Conservation (phyloP, 2,797 vertebrate species). For the Pachyuromys duprasi region DNA sequence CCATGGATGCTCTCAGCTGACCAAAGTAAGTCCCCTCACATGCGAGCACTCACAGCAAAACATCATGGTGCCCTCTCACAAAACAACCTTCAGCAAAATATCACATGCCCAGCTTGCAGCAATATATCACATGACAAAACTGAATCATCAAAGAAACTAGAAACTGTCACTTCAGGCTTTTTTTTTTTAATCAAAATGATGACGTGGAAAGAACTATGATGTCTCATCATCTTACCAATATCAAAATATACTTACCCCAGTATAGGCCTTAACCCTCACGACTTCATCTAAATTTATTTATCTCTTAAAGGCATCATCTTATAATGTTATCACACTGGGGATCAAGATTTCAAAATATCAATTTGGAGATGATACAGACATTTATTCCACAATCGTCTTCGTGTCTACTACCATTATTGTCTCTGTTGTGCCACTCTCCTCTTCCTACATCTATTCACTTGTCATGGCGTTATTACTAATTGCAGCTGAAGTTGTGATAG, state of each 20-base stretch:
- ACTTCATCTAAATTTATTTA: background rate
- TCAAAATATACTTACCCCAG: background rate
- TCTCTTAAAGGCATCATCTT: background rate
- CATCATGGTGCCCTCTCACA: too few relatives aligned
- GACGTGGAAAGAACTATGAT: background rate
- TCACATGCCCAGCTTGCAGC: too few relatives aligned
- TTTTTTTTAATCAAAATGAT: background rate
- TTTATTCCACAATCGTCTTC: background rate
- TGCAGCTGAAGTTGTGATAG: background rate
- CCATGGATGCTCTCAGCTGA: too few relatives aligned
- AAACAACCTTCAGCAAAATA: too few relatives aligned
- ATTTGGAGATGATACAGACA: background rate
- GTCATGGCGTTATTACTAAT: background rate
- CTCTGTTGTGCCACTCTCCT: accelerated
- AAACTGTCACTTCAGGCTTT: too few relatives aligned
- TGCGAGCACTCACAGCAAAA: too few relatives aligned
- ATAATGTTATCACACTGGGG: background rate
- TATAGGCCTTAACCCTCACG: too few relatives aligned
- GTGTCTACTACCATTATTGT: background rate
- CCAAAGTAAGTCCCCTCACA: too few relatives aligned
- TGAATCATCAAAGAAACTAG: too few relatives aligned
- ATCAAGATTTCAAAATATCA: background rate
- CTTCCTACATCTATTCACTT: too few relatives aligned
- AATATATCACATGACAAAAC: too few relatives aligned
- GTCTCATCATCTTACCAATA: background rate